Evolutionary conservation across 2,888 invertebrate genomes (phyloP).

Genomic region (Macropis europaea): DNA sequence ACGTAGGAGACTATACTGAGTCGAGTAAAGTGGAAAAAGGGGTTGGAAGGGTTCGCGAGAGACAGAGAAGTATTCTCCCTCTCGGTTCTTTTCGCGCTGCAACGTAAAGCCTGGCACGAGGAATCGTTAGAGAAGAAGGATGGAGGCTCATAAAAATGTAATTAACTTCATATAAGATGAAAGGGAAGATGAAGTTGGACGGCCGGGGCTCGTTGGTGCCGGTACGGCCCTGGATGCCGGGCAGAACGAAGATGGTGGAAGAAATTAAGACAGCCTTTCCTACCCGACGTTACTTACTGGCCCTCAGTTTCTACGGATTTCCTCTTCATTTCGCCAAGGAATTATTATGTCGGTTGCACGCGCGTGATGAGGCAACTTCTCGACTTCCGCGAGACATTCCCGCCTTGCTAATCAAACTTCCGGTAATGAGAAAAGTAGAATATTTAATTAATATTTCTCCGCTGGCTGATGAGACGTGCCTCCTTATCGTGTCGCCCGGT

Average conservation of each 20-base stretch:
- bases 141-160: constrained; percentile 71
- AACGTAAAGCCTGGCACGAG: constrained; percentile 45
- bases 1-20: neutral
- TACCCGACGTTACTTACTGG: constrained; percentile 56
- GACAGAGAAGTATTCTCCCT: constrained; percentile 45
- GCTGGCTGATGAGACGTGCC: too few species aligned
- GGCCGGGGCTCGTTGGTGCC: constrained; percentile 11
- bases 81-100: constrained; percentile 43
- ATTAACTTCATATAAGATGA: constrained; percentile 73
- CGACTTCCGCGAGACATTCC: neutral
- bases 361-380: constrained; percentile 52
- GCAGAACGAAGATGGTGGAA: constrained; percentile 59
- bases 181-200: constrained; percentile 58
- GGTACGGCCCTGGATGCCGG: constrained; percentile 36
- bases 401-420: constrained; percentile 57
- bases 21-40: neutral
- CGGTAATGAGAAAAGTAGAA: constrained; percentile 49
- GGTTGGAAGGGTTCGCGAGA: neutral
- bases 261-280: constrained; percentile 62
- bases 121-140: constrained; percentile 54
- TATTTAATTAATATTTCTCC: constrained; percentile 47
- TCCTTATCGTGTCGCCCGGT: too few species aligned
- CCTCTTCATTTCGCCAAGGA: constrained; percentile 53
- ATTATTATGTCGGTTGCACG: constrained; percentile 52
- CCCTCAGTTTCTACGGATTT: constrained; percentile 46